Base-by-base conservation (phyloP, 2,888 invertebrate species). In the Drosophila algonquin region DNA sequence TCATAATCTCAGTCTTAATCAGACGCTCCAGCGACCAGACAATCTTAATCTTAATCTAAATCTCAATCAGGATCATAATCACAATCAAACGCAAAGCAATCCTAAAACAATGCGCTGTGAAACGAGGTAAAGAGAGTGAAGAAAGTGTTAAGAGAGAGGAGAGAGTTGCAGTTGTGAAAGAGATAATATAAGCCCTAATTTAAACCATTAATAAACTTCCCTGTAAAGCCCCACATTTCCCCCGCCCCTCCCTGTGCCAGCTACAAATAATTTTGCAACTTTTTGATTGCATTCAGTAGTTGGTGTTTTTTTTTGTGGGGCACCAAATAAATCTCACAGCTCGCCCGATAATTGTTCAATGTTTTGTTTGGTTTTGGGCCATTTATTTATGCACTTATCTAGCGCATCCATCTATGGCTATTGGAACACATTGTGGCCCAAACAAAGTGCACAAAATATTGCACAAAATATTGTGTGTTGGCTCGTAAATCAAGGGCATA, bases 41-140 rank as follows among this genome's bases (percentile, higher is more conserved):
- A 21, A 21, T 21, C 21, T 7, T 30, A 55, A 64, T 4, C 58
- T 63, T 5, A 24, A 24, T 24, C 24, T 40, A 1, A 7, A 5
- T 14, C 40, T 27, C 7, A 51, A 53, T 27, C 77, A 76, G 76
- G 82, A 83, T 70, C 80, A 71, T 32, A 78, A 78, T 70, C 80
- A 77, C 53, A 81, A 80, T 76, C 84, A 69, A 21, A 68, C 57
- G 2, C 54, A 53, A n/a, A 73, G 50, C 64, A 70, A 67, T 55
- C 6, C 40, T n/a, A 85, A 85, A 57, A 74, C 71, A 69, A 85
- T 85, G 85, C 85, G 84, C 68, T 81, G 86, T 71, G 86, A 85
- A 24, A 64, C 75, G 48, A 76, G 76, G 76, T 76, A 76, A 71
- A 24, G 4, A 21, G n/a, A 27, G n/a, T 40, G 40, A n/a, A 14